These are phyloP conservation scores for Didymodactylos carnosus DNA, from an alignment of 2,888 invertebrate species.

Conservation along the genomic window DNA sequence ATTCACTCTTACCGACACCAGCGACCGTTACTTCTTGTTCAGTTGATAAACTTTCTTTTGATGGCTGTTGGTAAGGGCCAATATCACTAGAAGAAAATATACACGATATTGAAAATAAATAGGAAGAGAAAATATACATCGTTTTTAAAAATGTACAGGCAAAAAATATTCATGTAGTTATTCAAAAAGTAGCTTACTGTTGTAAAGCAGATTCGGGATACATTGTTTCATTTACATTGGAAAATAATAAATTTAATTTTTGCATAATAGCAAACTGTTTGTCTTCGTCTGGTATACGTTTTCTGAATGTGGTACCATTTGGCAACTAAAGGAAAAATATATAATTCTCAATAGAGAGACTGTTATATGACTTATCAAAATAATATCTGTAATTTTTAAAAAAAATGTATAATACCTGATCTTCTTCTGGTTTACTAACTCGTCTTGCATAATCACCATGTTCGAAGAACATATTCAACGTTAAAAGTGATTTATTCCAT, in stretches of 20 bases:
- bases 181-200: too few relatives aligned
- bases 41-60: neutral
- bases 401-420: neutral
- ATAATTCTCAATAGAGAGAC: too few relatives aligned
- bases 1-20: neutral
- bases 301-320: neutral
- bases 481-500: neutral
- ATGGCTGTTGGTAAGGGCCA: neutral
- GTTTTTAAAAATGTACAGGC: too few relatives aligned
- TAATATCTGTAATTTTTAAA: too few relatives aligned
- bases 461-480: neutral
- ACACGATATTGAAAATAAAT: too few relatives aligned
- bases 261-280: neutral
- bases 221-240: neutral
- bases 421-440: neutral
- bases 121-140: neutral
- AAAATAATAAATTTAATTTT: neutral
- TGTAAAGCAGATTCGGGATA: neutral
- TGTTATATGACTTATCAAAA: too few relatives aligned
- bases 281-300: neutral
- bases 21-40: neutral
- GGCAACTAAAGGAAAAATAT: neutral
- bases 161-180: too few relatives aligned
- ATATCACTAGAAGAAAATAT: neutral
- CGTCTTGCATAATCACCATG: neutral